A percentile compares a stretch with the other conserved stretches of the same genome.
These are phyloP conservation scores for Pimephales promelas DNA, from an alignment of 2,113 vertebrate species.

Conservation along the genomic window DNA sequence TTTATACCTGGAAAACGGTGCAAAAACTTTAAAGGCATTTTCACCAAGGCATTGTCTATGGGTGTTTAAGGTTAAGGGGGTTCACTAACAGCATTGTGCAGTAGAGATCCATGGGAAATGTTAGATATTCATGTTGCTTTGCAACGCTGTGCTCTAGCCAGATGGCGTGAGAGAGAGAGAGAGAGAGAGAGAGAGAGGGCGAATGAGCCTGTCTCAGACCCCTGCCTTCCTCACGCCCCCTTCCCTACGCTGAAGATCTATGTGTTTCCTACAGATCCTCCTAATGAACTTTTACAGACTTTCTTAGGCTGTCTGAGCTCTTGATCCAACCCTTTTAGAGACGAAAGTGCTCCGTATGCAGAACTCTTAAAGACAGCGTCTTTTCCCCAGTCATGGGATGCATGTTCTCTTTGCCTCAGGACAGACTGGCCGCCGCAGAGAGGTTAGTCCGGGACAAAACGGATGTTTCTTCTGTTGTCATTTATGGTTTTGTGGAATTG, in stretches of 20 bases:
- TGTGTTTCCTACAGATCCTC: slow-evolving; percentile 8
- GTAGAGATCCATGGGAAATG: slow-evolving; percentile 77
- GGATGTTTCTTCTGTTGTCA: neutral
- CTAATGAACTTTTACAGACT: neutral
- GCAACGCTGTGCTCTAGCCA: slow-evolving; percentile 35
- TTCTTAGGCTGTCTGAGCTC: neutral
- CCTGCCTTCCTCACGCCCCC: slow-evolving; percentile 12
- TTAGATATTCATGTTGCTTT: slow-evolving; percentile 44
- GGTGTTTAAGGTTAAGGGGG: neutral
- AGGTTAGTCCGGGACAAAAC: slow-evolving; percentile 75
- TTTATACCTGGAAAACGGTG: too few relatives aligned
- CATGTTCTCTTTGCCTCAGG: slow-evolving; percentile 69
- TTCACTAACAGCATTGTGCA: slow-evolving; percentile 35
- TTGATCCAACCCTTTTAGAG: neutral
- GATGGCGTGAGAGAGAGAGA: slow-evolving; percentile 37
- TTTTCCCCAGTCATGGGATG: slow-evolving; percentile 75
- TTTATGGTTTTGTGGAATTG: neutral
- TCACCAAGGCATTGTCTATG: too few relatives aligned
- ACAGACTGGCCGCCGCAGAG: slow-evolving; percentile 62
- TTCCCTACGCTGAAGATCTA: neutral
- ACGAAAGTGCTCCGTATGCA: neutral
- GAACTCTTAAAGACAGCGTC: neutral
- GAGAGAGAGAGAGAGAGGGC: slow-evolving; percentile 19
- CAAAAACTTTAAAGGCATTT: too few relatives aligned
- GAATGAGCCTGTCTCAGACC: neutral